phyloP scores from a whole-genome alignment of 2,113 vertebrate species.

The Pelobates fuscus region DNA sequence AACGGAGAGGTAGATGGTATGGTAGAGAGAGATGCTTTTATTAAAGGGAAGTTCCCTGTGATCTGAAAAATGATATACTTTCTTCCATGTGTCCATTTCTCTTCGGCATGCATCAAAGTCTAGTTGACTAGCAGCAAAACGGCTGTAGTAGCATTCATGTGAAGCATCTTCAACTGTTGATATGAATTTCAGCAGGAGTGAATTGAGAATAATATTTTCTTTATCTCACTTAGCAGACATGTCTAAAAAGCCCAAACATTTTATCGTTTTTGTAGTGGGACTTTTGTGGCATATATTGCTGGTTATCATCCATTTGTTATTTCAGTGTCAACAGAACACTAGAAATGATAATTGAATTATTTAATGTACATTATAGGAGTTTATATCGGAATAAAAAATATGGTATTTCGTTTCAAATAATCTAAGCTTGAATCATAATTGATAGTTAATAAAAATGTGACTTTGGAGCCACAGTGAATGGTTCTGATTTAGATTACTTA shows the following conservation, averaged over 20 bases:
- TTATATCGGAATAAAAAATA: neutral
- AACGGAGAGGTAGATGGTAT: constrained; percentile 12
- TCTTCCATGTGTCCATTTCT: neutral
- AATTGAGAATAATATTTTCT: constrained; percentile 14
- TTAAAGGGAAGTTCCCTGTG: neutral
- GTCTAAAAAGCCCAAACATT: constrained; percentile 19
- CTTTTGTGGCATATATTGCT: neutral
- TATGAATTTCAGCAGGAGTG: constrained; percentile 22
- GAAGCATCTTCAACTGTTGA: constrained; percentile 12
- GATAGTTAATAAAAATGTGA: no score
- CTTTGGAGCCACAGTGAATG: no score
- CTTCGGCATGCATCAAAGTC: constrained; percentile 1
- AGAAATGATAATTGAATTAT: neutral
- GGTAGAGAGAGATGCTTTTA: neutral
- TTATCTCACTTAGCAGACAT: constrained; percentile 37
- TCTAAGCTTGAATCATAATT: no score
- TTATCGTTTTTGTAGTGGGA: constrained; percentile 10
- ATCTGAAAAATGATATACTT: neutral
- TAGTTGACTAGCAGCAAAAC: neutral
- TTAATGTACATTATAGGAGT: neutral
- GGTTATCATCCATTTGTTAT: neutral
- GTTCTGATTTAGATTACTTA: no score
- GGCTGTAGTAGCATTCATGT: neutral
- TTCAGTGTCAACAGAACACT: neutral
- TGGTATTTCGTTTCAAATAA: no score